These are phyloP conservation scores for Mungos mungo DNA, from an alignment of 2,113 vertebrate genomes.

Conservation along the genomic window DNA sequence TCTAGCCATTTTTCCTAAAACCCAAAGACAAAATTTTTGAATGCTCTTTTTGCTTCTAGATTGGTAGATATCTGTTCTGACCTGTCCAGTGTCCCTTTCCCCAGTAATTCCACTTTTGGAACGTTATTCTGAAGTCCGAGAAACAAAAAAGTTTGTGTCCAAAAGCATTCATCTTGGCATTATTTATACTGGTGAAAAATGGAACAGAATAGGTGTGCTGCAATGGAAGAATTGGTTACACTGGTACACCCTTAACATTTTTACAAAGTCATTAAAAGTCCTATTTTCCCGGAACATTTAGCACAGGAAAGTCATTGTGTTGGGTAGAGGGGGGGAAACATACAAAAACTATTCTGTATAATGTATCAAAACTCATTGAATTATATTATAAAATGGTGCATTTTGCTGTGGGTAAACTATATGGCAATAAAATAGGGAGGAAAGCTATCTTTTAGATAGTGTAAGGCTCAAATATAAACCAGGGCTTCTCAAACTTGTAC, in stretches of 20 bases:
- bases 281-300: background rate
- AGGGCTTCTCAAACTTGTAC: background rate
- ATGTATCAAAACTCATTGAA: background rate
- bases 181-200: background rate
- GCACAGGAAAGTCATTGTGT: background rate
- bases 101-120: background rate
- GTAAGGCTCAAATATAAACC: background rate
- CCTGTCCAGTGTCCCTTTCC: background rate
- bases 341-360: background rate
- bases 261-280: background rate
- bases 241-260: background rate
- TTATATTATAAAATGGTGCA: background rate
- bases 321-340: background rate
- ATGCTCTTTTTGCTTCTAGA: background rate
- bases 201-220: background rate
- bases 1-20: constrained; percentile 5
- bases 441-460: background rate
- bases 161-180: constrained; percentile 1
- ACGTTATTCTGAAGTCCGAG: background rate
- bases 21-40: background rate
- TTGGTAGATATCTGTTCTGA: background rate
- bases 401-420: background rate
- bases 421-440: background rate
- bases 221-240: background rate
- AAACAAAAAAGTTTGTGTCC: background rate